Base-by-base conservation (phyloP, 2,113 vertebrate species). In the Ameiurus melas region DNA sequence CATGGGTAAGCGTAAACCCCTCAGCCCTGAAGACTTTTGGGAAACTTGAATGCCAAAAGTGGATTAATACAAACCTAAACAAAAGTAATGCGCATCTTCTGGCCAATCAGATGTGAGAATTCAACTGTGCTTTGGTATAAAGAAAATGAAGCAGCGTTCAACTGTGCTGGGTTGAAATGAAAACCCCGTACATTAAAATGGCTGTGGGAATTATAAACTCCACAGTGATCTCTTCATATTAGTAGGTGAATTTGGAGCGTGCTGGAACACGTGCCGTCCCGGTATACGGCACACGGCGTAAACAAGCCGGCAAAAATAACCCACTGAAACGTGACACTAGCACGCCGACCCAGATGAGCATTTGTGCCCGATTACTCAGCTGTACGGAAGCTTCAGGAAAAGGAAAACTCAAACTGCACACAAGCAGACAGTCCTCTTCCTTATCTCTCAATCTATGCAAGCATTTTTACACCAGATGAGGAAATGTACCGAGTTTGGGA, bases 231-330 rank as follows among this genome's bases (percentile, higher is more conserved):
- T 81, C 75, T 25, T 53, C 25, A n/a, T 17, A 16, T 13, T 16
- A n/a, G 25, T 25, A n/a, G 75, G 75, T 78, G 43, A 53, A 17
- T 53, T 2, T 78, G 47, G 13, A 53, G 13, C 68, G 16, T 47
- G 16, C 16, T 58, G 33, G 19, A 30, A 39, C 33, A 87, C 30
- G 53, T 85, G 71, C 33, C 16, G 57, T 14, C 30, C 8, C 43
- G 33, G 22, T 36, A 43, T 75, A 71, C 47, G 84, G 58, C 83
- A 85, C 75, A 68, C n/a, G 88, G 36, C 71, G 78, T 90, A 90
- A 91, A 89, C 89, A 85, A 62, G 64, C n/a, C 25, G 14, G 58
- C 58, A 64, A 43, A 93, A 94, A 94, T 94, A 93, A 91, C 78
- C n/a, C 25, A 30, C 20, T 88, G 93, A 92, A 93, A 94, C 68